Evolutionary conservation across 2,113 vertebrate genomes (phyloP).

Genomic region (Mesembrinibis cayennensis): DNA sequence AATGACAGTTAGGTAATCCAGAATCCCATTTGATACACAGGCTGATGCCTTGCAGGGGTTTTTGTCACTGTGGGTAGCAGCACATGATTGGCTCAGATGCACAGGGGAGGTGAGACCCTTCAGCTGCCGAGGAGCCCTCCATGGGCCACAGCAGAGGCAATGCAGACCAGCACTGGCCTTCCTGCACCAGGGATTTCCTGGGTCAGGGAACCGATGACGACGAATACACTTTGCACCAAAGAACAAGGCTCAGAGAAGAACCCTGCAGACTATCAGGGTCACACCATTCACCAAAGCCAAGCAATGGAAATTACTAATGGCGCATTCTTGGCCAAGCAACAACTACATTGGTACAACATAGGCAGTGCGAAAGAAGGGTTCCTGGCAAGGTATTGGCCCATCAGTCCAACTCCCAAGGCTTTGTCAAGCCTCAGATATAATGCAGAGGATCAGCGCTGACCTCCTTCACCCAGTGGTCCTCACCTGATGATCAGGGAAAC

Average conservation of each 20-base stretch:
- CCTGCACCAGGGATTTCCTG: not conserved
- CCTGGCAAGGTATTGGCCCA: not conserved
- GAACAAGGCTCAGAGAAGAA: accelerated
- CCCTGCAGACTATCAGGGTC: not conserved
- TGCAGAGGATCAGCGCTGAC: not conserved
- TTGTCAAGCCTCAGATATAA: not conserved
- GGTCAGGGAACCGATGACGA: accelerated
- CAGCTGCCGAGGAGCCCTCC: not conserved
- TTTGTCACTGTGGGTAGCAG: not conserved
- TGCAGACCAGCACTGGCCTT: not conserved
- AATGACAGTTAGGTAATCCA: not conserved
- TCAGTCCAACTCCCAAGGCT: not conserved
- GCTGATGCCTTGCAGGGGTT: not conserved
- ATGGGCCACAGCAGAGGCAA: accelerated
- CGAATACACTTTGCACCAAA: not conserved
- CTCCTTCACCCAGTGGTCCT: not conserved
- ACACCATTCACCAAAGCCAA: not conserved
- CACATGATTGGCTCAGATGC: not conserved
- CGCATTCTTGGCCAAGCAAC: accelerated
- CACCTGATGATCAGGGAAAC: not conserved
- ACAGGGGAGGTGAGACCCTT: not conserved
- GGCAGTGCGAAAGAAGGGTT: not conserved
- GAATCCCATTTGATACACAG: accelerated
- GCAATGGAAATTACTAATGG: not conserved
- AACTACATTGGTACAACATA: not conserved